Evolutionary conservation across 2,113 vertebrate genomes (phyloP).

Genomic region (Hippocampus guttulatus): DNA sequence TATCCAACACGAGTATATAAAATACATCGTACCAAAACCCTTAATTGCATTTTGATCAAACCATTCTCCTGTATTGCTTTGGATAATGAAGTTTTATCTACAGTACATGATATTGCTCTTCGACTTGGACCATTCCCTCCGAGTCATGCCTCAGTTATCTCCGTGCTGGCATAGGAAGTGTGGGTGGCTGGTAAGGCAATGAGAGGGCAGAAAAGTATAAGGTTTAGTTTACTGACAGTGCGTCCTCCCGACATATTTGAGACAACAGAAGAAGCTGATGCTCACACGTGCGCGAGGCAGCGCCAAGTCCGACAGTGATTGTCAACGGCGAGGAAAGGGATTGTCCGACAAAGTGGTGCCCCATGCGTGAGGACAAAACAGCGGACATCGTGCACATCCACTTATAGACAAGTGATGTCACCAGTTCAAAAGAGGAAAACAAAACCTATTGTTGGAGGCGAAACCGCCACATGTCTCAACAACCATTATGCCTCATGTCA

Average conservation of each 20-base stretch:
- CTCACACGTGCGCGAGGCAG: slow-evolving; percentile 7
- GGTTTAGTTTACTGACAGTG: slow-evolving; percentile 24
- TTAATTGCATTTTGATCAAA: neutral
- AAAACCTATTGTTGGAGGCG: slow-evolving; percentile 43
- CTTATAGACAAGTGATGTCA: slow-evolving; percentile 48
- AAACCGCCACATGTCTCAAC: slow-evolving; percentile 1
- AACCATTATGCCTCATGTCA: neutral
- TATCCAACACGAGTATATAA: neutral
- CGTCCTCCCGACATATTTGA: slow-evolving; percentile 27
- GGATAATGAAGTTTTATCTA: neutral
- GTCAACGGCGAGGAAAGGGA: neutral
- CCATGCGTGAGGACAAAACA: neutral
- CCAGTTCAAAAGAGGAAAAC: slow-evolving; percentile 29
- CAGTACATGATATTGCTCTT: neutral
- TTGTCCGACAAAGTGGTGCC: neutral
- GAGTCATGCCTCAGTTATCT: neutral
- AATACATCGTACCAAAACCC: neutral
- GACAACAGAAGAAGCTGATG: slow-evolving; percentile 18
- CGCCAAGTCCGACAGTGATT: neutral
- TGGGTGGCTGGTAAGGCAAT: neutral
- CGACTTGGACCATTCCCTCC: neutral
- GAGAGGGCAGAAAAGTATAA: slow-evolving; percentile 17
- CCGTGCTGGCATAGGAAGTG: neutral
- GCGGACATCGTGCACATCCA: slow-evolving; percentile 1
- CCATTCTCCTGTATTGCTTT: too few species aligned